A percentile compares a stretch with the other conserved stretches of the same genome.
These are phyloP conservation scores for Chondrilla cf. caribensis DNA, from an alignment of 37 sponge, comb jelly and placozoan species.

Conservation along the genomic window DNA sequence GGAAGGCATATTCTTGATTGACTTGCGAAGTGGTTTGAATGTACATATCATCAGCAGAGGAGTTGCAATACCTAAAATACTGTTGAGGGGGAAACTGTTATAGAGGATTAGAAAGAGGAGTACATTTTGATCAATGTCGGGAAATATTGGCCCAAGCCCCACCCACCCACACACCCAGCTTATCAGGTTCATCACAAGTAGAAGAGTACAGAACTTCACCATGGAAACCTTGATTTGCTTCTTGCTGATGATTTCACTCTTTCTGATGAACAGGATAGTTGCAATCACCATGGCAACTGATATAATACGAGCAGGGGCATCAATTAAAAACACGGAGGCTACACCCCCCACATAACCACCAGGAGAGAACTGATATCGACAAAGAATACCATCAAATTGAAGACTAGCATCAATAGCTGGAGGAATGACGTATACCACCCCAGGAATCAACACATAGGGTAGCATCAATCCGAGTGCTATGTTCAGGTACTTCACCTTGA, in stretches of 20 bases:
- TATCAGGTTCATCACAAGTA: background rate
- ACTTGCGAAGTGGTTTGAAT: background rate
- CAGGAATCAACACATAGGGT: background rate
- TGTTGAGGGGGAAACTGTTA: background rate
- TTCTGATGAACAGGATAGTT: background rate
- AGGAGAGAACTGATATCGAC: background rate
- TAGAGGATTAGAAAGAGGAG: background rate
- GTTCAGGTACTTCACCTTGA: background rate
- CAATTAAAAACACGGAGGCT: background rate
- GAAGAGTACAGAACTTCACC: background rate
- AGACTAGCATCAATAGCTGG: background rate
- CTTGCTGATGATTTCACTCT: background rate
- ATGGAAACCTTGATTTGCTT: background rate
- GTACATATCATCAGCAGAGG: background rate
- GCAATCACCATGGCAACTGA: background rate
- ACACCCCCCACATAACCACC: background rate
- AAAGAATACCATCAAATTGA: background rate
- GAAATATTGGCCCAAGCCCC: background rate
- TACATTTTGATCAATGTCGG: background rate
- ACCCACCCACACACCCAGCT: background rate
- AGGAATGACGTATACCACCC: background rate
- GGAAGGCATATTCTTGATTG: background rate
- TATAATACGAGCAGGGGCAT: background rate
- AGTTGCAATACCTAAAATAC: background rate
- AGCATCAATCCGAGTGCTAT: background rate